Evolutionary conservation across 2,888 invertebrate genomes (phyloP).

Genomic region (Cacoxenus indagator): DNA sequence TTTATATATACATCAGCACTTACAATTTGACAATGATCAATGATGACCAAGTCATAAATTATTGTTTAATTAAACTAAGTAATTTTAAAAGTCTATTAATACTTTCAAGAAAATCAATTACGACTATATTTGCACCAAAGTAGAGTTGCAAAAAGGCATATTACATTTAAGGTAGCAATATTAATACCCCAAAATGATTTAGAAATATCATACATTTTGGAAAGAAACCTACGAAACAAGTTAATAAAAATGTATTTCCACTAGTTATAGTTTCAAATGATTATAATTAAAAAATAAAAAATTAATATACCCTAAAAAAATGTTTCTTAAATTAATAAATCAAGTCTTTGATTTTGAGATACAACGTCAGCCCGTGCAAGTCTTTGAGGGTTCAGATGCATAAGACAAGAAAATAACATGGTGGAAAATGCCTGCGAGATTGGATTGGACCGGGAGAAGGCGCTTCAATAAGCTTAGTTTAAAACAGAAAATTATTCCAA

Average conservation of each 20-base stretch:
- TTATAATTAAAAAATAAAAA: not conserved
- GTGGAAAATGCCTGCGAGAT: slow-evolving; percentile 26
- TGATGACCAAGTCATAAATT: slow-evolving; percentile 37
- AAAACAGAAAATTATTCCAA: not conserved
- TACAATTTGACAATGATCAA: slow-evolving; percentile 52
- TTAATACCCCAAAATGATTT: slow-evolving; percentile 9
- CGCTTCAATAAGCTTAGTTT: not conserved
- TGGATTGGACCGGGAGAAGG: not conserved
- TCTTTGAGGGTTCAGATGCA: slow-evolving; percentile 33
- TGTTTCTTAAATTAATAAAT: slow-evolving; percentile 42
- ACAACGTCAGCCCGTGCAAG: slow-evolving; percentile 43
- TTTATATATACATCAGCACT: slow-evolving; percentile 22
- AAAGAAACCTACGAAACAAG: too few relatives aligned
- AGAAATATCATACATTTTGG: slow-evolving; percentile 17
- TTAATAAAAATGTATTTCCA: too few relatives aligned
- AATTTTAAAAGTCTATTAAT: slow-evolving; percentile 29
- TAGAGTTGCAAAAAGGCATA: not conserved
- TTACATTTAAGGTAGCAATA: slow-evolving; percentile 3
- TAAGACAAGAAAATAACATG: slow-evolving; percentile 43
- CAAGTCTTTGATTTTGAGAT: slow-evolving; percentile 64
- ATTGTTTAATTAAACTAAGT: slow-evolving; percentile 27
- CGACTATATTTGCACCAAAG: slow-evolving; percentile 29
- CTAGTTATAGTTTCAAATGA: slow-evolving; percentile 35
- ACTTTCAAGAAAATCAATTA: slow-evolving; percentile 41
- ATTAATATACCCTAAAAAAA: slow-evolving; percentile 21